Evolutionary conservation across 2,113 vertebrate species (phyloP).

Genomic region (Nanorana parkeri): DNA sequence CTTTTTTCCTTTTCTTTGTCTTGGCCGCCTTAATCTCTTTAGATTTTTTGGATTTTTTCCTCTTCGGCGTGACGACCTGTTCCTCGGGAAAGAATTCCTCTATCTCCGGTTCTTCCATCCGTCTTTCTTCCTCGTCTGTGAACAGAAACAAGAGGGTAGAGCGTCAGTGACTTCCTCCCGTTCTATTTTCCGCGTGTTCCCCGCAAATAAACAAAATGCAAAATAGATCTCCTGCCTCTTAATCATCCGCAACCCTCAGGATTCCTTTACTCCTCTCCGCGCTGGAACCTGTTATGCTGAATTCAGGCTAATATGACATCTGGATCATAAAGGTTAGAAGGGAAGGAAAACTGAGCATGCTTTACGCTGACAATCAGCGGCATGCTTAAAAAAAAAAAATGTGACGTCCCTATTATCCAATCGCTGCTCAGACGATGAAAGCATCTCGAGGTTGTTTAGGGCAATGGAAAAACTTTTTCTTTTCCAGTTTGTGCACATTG

Average conservation of each 20-base stretch:
- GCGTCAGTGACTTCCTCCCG: not conserved
- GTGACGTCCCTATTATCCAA: too few relatives aligned
- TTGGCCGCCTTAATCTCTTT: constrained; percentile 83
- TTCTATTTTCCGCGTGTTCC: not conserved
- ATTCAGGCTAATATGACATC: too few relatives aligned
- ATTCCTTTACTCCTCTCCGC: not conserved
- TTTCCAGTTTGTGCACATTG: too few relatives aligned
- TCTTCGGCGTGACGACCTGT: constrained; percentile 76
- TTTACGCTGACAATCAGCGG: too few relatives aligned
- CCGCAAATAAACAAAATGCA: not conserved
- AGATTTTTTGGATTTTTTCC: constrained; percentile 83
- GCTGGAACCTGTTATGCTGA: too few relatives aligned
- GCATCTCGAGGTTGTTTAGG: too few relatives aligned
- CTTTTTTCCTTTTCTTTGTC: constrained; percentile 85
- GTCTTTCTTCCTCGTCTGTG: constrained; percentile 83
- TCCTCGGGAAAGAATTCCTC: constrained; percentile 83
- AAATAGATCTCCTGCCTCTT: not conserved
- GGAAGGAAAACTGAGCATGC: too few relatives aligned
- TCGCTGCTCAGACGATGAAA: too few relatives aligned
- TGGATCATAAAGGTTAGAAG: too few relatives aligned
- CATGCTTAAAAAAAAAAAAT: too few relatives aligned
- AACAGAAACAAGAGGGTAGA: not conserved
- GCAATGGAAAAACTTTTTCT: too few relatives aligned
- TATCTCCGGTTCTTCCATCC: constrained; percentile 71
- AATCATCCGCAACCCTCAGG: not conserved